These are phyloP conservation scores for Saxicola maurus DNA, from an alignment of 2,797 vertebrate genomes.

Conservation along the genomic window DNA sequence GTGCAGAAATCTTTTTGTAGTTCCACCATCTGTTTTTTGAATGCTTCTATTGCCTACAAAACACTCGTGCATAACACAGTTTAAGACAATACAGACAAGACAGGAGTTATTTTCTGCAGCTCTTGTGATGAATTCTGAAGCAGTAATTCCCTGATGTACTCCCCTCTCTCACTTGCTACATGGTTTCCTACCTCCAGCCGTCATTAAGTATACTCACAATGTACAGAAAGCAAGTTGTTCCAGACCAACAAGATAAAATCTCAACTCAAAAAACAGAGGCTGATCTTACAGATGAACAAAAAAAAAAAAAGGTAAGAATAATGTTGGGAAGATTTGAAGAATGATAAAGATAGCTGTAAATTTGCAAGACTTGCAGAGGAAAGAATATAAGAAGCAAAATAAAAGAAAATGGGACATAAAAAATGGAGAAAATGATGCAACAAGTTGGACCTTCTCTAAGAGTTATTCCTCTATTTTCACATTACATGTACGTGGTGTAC, in stretches of 20 bases:
- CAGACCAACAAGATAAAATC: background rate
- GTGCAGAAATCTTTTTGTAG: background rate
- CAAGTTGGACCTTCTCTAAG: background rate
- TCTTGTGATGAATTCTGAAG: background rate
- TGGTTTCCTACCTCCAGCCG: background rate
- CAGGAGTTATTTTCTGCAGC: background rate
- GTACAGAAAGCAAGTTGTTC: background rate
- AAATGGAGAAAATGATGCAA: background rate
- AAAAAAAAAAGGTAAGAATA: background rate
- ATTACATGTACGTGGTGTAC: accelerated
- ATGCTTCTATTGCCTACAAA: background rate
- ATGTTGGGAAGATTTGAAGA: background rate
- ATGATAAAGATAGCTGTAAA: background rate
- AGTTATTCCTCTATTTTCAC: background rate
- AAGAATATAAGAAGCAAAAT: background rate
- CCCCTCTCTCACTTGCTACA: background rate
- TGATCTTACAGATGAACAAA: background rate
- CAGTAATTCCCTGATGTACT: background rate
- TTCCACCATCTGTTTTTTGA: background rate
- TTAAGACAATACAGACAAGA: background rate
- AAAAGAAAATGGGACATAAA: background rate
- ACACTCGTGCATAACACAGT: background rate
- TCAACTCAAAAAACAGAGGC: background rate
- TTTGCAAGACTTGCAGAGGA: background rate
- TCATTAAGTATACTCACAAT: background rate